These are phyloP conservation scores for Centropristis striata DNA, from an alignment of 2,113 vertebrate genomes.

Conservation along the genomic window DNA sequence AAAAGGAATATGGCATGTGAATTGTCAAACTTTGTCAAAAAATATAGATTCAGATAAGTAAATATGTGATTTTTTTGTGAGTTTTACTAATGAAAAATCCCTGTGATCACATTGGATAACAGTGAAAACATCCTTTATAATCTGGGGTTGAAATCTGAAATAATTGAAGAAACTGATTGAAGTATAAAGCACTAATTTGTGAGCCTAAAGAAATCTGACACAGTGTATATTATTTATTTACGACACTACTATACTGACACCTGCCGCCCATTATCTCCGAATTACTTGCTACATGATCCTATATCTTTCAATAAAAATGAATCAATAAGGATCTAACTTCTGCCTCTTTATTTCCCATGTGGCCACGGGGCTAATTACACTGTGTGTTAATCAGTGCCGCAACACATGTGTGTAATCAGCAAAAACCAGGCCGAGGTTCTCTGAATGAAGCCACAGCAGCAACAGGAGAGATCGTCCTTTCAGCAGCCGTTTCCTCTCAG, in stretches of 20 bases:
- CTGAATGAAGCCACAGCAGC: constrained; percentile 30
- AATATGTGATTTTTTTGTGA: no score
- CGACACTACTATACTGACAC: neutral
- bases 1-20: neutral
- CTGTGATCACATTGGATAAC: neutral
- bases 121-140: neutral
- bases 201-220: neutral
- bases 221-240: neutral
- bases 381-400: constrained; percentile 64
- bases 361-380: constrained; percentile 68
- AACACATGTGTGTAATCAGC: constrained; percentile 61
- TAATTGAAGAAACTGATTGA: neutral
- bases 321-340: constrained; percentile 65
- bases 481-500: neutral
- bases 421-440: constrained; percentile 36
- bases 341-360: constrained; percentile 76
- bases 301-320: constrained; percentile 29
- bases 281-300: constrained; percentile 21
- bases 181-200: neutral
- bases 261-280: constrained; percentile 41
- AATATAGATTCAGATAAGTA: neutral
- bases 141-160: neutral
- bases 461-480: constrained; percentile 28
- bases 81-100: neutral
- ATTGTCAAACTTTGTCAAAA: neutral